Base-by-base conservation (phyloP, 2,888 invertebrate genomes). In the Listrodromus nycthemerus region DNA sequence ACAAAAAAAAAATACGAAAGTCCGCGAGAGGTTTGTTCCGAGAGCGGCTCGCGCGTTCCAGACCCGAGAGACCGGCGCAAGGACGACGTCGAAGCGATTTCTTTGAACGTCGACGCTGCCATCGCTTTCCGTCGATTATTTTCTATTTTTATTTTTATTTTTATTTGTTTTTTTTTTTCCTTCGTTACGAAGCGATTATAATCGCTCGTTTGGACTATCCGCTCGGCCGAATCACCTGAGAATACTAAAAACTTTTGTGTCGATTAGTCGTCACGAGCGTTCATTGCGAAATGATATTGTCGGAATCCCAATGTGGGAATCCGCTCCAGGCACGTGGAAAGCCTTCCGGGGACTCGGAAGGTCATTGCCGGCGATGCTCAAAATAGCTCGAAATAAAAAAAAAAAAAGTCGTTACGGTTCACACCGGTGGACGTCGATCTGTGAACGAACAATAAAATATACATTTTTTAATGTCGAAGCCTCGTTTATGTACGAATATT, bases 1-100 rank as follows among this genome's bases (percentile, higher is more conserved):
- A 67, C 55, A 69, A n/a, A n/a, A 74, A 77, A 77, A 82, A 82
- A 78, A 78, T 74, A 50, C 73, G 82, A 82, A 82, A 82, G 82
- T 82, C 52, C 55, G 7, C 78, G 37, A 58, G 50, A 52, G 67
- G 30, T 55, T 63, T 67, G 61, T 58, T 67, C 67, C 61, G 27
- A 74, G 73, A 61, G 69, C 58, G 33, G 5, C 52, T 55, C 48
- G 41, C 61, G 66, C 27, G 27, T 37, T 70, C 8, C 55, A 55
- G 58, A 24, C 41, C 50, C 45, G 41, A 61, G 67, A 82, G 73
- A 73, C 55, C 74, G 45, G 16, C 33, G 55, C 55, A 48, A 77
- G 70, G 45, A 33, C 67, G 67, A 74, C 73, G 67, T 37, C 45
- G 58, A 74, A 21, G 50, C 67, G 82, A 82, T 79, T 82, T 82